Evolutionary conservation across 1,140 invertebrate species (phyloP).

Genomic region (Sitobion miscanthi): DNA sequence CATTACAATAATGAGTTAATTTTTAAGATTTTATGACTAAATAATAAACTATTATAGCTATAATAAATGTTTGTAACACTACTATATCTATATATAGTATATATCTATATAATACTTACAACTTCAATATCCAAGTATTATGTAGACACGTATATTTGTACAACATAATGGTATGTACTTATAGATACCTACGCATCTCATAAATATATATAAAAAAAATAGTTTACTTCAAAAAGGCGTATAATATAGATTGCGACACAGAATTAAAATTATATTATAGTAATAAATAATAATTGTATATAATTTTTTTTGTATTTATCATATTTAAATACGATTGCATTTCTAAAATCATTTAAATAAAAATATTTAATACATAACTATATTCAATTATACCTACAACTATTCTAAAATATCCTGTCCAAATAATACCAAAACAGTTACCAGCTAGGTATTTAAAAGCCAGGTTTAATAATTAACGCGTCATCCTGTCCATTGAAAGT

Average conservation of each 20-base stretch:
- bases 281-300: too few relatives aligned
- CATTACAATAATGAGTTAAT: slow-evolving; percentile 1
- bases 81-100: background rate
- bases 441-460: background rate
- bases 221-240: background rate
- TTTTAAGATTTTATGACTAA: background rate
- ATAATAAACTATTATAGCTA: slow-evolving; percentile 9
- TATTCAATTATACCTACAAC: background rate
- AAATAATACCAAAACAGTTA: background rate
- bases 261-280: too few relatives aligned
- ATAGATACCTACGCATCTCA: too few relatives aligned
- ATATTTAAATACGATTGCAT: background rate
- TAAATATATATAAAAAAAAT: background rate
- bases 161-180: too few relatives aligned
- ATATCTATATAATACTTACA: background rate
- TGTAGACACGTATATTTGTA: background rate
- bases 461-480: background rate
- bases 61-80: slow-evolving; percentile 1
- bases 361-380: background rate
- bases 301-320: background rate
- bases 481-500: background rate
- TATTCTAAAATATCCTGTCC: background rate
- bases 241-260: background rate
- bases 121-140: background rate
- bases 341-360: background rate